Conservation (phyloP, 2,888 invertebrate genomes). For the Scaptomyza caliginosa region DNA sequence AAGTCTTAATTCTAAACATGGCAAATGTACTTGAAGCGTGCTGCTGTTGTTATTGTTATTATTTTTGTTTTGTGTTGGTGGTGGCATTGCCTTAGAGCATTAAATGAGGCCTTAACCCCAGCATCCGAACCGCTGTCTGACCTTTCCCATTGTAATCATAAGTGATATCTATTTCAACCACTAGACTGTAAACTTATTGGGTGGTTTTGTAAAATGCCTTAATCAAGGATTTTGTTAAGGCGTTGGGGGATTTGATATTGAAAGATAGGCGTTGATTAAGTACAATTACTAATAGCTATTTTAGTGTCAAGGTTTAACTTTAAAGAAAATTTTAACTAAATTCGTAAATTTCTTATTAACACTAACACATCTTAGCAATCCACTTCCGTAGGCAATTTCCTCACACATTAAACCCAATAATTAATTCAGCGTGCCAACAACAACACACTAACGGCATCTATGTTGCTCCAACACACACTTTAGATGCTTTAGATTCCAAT, state of each 20-base stretch:
- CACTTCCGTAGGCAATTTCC: neutral
- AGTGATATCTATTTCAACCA: conserved; percentile 41
- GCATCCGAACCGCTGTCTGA: conserved; percentile 48
- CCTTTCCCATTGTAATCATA: conserved; percentile 68
- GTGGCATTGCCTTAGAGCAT: conserved; percentile 45
- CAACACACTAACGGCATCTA: neutral
- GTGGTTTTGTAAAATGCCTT: neutral
- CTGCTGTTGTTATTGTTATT: conserved; percentile 38
- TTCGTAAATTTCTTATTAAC: too few relatives aligned
- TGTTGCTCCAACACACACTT: neutral
- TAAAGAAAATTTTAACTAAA: too few relatives aligned
- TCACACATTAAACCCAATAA: neutral
- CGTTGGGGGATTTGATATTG: neutral
- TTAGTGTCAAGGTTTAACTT: too few relatives aligned
- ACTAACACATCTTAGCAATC: too few relatives aligned
- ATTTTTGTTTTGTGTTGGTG: conserved; percentile 1
- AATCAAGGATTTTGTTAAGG: neutral
- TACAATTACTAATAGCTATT: too few relatives aligned
- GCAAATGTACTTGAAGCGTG: conserved; percentile 77
- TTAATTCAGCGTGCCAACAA: neutral
- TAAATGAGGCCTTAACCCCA: conserved; percentile 68
- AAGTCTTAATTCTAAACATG: conserved; percentile 79
- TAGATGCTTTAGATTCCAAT: neutral
- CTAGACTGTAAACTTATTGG: conserved; percentile 1
- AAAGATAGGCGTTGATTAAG: neutral